Percentiles rank a stretch among this genome's conserved stretches.
phyloP scores from a whole-genome alignment of 2,888 invertebrate species.

The Meteorus colon region DNA sequence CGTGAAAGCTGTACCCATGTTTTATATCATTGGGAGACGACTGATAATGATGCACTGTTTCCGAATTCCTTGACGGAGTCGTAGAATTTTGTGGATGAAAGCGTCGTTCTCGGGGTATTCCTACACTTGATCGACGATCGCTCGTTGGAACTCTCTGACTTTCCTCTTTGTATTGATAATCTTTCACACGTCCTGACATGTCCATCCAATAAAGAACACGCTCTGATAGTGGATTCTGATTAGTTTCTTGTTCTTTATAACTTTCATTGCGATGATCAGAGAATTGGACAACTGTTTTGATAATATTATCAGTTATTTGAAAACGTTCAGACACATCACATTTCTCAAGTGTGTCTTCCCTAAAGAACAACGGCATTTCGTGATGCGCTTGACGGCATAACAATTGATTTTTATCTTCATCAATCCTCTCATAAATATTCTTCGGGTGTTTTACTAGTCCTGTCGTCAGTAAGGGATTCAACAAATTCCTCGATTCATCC shows the following conservation, averaged over 20 bases:
- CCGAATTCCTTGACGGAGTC: conserved; percentile 46
- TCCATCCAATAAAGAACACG: conserved; percentile 88
- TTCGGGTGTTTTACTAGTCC: conserved; percentile 39
- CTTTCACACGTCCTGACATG: conserved; percentile 78
- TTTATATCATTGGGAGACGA: conserved; percentile 8
- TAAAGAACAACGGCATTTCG: conserved; percentile 5
- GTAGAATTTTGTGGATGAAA: conserved; percentile 39
- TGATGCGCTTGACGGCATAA: not conserved
- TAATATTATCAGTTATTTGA: conserved; percentile 16
- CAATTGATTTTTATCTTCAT: conserved; percentile 33
- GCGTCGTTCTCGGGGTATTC: conserved; percentile 18
- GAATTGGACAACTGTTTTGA: conserved; percentile 14
- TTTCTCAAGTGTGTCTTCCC: conserved; percentile 33
- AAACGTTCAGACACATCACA: conserved; percentile 5
- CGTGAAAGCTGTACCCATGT: not conserved
- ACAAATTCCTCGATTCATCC: conserved; percentile 31
- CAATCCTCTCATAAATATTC: conserved; percentile 17
- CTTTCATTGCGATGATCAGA: conserved; percentile 29
- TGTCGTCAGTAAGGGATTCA: conserved; percentile 40
- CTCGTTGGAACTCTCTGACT: not conserved
- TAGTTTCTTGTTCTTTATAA: conserved; percentile 31
- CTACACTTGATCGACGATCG: conserved; percentile 3
- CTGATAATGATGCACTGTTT: conserved; percentile 53
- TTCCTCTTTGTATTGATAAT: conserved; percentile 46
- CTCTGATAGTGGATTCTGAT: conserved; percentile 77